phyloP scores from a whole-genome alignment of 1,140 invertebrate genomes.

The Heliconius nattereri region DNA sequence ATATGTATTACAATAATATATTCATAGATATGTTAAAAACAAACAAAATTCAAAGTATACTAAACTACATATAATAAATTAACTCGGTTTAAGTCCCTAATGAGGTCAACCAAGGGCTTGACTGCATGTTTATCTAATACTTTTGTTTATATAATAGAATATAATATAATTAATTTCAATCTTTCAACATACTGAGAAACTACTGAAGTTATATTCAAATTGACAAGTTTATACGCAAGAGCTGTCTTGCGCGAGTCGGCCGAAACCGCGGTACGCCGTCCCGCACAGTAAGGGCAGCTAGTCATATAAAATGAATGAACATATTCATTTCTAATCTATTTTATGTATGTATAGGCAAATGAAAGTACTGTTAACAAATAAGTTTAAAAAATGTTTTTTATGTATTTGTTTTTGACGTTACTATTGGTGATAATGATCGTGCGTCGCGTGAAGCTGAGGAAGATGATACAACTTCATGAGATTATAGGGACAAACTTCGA shows the following conservation, averaged over 20 bases:
- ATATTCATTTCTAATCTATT: neutral
- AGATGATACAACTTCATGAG: neutral
- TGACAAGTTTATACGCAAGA: no score
- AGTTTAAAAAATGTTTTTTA: neutral
- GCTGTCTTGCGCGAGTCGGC: neutral
- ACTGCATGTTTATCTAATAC: neutral
- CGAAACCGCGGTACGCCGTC: neutral
- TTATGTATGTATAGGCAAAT: neutral
- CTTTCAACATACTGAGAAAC: neutral
- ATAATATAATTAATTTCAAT: neutral
- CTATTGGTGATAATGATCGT: neutral
- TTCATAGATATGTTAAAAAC: neutral
- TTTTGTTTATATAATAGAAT: neutral
- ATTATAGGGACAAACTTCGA: neutral
- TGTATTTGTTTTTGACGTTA: neutral
- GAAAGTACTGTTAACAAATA: neutral
- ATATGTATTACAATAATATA: neutral
- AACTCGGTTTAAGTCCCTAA: neutral
- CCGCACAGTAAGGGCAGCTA: neutral
- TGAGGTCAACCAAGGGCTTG: neutral
- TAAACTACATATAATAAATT: neutral
- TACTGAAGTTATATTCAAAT: no score
- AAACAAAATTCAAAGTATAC: neutral
- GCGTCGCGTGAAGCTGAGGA: neutral
- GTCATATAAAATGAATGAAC: neutral